Percentiles rank a stretch among this genome's conserved stretches.
Conservation (phyloP, 2,888 invertebrate species). For the Prostheceraeus crozeri region DNA sequence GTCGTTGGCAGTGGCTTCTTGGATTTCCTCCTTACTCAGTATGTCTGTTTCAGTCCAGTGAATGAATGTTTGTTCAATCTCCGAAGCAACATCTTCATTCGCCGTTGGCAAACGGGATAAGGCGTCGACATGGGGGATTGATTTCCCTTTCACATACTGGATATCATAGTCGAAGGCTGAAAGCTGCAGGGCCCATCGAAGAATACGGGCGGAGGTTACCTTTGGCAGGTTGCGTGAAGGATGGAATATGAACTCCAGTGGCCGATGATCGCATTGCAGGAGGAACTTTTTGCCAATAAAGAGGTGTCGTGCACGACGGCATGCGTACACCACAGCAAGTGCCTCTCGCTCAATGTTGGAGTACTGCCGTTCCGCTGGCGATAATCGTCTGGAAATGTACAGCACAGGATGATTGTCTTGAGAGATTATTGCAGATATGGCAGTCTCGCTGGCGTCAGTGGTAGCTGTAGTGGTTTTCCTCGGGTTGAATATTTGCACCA, state of each 20-base stretch:
- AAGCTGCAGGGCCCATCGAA: conserved; percentile 30
- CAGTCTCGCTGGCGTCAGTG: conserved; percentile 32
- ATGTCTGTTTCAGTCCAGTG: too few relatives aligned
- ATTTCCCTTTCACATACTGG: conserved; percentile 33
- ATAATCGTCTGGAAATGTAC: conserved; percentile 32
- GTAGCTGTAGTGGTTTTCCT: conserved; percentile 20
- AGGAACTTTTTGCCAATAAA: conserved; percentile 33
- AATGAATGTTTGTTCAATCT: too few relatives aligned
- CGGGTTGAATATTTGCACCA: conserved; percentile 33
- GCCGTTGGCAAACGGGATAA: conserved; percentile 28
- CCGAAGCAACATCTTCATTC: too few relatives aligned
- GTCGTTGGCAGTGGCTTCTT: too few relatives aligned
- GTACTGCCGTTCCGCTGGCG: conserved; percentile 28
- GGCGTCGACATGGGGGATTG: conserved; percentile 37
- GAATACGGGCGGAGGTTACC: conserved; percentile 23
- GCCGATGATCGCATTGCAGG: conserved; percentile 31
- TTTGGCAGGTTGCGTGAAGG: conserved; percentile 3
- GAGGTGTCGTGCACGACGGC: conserved; percentile 27
- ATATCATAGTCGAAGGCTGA: conserved; percentile 30
- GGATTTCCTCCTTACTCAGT: too few relatives aligned
- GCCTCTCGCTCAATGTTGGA: conserved; percentile 35
- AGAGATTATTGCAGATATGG: conserved; percentile 16
- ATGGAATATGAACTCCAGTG: conserved; percentile 28
- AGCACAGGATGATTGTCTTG: conserved; percentile 36
- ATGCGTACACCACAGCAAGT: conserved; percentile 33